A percentile compares a stretch with the other conserved stretches of the same genome.
phyloP scores from a whole-genome alignment of 1,140 invertebrate species.

The Xylocopa sonorina region DNA sequence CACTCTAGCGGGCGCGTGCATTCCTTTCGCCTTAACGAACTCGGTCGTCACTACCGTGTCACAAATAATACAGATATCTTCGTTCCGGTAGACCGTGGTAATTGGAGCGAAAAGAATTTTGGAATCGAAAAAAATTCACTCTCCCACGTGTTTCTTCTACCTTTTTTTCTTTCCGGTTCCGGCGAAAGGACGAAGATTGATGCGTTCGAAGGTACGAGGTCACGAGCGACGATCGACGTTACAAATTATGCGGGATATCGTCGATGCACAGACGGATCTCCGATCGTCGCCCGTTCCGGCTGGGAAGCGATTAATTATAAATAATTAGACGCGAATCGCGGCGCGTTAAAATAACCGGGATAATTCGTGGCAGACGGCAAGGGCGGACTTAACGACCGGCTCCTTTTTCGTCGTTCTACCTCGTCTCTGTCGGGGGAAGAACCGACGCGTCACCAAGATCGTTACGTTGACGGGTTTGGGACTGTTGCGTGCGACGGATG shows the following conservation, averaged over 20 bases:
- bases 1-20: not conserved
- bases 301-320: constrained; percentile 76
- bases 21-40: constrained; percentile 15
- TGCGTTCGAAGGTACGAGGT: not conserved
- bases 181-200: constrained; percentile 36
- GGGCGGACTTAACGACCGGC: constrained; percentile 57
- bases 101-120: not conserved
- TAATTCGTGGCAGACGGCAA: constrained; percentile 49
- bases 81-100: not conserved
- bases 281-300: constrained; percentile 8
- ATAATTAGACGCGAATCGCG: constrained; percentile 77
- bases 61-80: constrained; percentile 12
- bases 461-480: constrained; percentile 79
- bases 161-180: no score
- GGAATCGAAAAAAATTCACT: not conserved
- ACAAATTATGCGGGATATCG: constrained; percentile 56
- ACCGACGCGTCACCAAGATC: constrained; percentile 80
- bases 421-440: constrained; percentile 68
- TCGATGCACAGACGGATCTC: constrained; percentile 31
- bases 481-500: constrained; percentile 74
- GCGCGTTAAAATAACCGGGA: constrained; percentile 76
- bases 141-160: constrained; percentile 3
- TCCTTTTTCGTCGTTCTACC: constrained; percentile 49
- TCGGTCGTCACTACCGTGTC: no score
- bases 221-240: constrained; percentile 46